Conservation (phyloP, 2,113 vertebrate genomes). For the Scopus umbretta region DNA sequence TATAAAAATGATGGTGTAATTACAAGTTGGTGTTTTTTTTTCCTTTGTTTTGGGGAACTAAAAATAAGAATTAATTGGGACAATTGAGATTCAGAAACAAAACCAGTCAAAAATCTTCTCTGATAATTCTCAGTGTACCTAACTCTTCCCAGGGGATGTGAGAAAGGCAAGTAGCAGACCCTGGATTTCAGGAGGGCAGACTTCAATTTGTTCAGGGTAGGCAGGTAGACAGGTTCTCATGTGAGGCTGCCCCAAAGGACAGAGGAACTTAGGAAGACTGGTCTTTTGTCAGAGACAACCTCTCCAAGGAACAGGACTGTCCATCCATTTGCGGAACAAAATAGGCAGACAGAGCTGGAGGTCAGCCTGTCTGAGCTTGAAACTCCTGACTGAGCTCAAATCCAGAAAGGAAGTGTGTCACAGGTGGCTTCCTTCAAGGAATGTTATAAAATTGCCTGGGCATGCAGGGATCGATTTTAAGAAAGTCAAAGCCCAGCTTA, state of each 20-base stretch:
- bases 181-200: background rate
- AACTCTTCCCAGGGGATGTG: background rate
- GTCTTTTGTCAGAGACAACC: background rate
- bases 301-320: background rate
- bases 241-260: background rate
- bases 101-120: background rate
- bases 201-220: background rate
- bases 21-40: background rate
- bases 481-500: background rate
- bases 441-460: background rate
- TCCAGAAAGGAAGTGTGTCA: background rate
- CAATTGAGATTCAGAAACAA: background rate
- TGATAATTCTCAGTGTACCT: background rate
- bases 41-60: background rate
- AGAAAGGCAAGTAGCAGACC: background rate
- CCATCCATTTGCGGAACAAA: background rate
- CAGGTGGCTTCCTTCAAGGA: background rate
- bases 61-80: background rate
- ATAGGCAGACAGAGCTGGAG: background rate
- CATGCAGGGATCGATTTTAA: background rate
- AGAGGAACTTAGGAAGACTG: background rate
- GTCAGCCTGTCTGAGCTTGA: background rate
- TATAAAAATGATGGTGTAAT: background rate
- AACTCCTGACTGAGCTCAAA: background rate
- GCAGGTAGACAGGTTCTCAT: background rate